These are phyloP conservation scores for Yponomeuta cagnagella DNA, from an alignment of 2,888 invertebrate genomes.

Conservation along the genomic window DNA sequence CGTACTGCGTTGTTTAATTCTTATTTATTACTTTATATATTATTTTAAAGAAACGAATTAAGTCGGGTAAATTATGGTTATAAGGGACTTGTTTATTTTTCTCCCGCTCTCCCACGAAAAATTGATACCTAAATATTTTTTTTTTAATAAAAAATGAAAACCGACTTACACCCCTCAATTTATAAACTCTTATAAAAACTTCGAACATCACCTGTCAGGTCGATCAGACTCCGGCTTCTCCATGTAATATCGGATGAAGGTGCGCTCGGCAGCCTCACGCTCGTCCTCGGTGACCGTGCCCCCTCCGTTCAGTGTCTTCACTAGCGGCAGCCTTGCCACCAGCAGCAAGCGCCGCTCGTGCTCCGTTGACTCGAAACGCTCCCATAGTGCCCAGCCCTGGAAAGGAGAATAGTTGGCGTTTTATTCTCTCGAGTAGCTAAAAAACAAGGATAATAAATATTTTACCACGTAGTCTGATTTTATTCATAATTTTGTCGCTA, in stretches of 20 bases:
- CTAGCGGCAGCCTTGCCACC: conserved; percentile 90
- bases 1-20: no score
- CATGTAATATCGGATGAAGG: conserved; percentile 94
- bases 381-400: conserved; percentile 84
- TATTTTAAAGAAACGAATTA: no score
- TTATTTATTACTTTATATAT: no score
- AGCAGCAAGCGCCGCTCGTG: conserved; percentile 91
- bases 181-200: neutral
- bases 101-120: no score
- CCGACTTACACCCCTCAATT: no score
- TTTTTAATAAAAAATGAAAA: no score
- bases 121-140: no score
- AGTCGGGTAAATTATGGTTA: no score
- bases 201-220: conserved; percentile 80
- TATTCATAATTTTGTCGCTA: no score
- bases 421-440: neutral
- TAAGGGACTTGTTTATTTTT: no score
- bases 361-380: conserved; percentile 88
- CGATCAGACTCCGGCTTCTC: conserved; percentile 89
- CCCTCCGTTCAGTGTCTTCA: conserved; percentile 92
- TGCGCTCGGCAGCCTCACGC: conserved; percentile 93
- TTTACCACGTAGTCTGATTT: no score
- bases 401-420: conserved; percentile 23
- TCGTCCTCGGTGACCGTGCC: conserved; percentile 89
- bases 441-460: no score